Evolutionary conservation across 2,888 invertebrate species (phyloP).

Genomic region (Ptilodon capucinus): DNA sequence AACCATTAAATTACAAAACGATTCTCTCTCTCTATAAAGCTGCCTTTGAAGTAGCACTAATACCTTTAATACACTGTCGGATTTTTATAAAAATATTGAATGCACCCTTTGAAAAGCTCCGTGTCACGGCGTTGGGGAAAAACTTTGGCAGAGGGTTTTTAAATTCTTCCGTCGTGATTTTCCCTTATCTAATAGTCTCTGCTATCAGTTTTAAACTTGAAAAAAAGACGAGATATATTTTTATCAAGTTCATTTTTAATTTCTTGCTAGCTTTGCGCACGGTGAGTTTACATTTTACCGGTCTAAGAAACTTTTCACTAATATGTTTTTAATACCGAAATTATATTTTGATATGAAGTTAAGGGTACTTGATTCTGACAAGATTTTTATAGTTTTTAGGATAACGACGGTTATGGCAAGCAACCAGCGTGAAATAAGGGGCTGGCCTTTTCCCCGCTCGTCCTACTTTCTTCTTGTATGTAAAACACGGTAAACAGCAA

Average conservation of each 20-base stretch:
- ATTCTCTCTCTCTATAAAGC: too few species aligned
- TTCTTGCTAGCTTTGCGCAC: neutral
- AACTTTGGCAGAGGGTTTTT: neutral
- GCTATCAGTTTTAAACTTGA: neutral
- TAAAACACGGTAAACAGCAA: conserved; percentile 13
- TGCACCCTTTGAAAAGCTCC: neutral
- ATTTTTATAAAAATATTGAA: neutral
- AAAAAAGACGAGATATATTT: neutral
- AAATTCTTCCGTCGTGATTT: neutral
- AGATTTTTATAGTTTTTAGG: conserved; percentile 29
- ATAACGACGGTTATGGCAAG: conserved; percentile 26
- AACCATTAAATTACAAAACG: too few species aligned
- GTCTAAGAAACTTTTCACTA: neutral
- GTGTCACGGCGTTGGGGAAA: neutral
- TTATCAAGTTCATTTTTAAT: neutral
- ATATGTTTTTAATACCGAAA: conserved; percentile 7
- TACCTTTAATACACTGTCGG: too few species aligned
- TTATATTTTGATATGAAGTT: conserved; percentile 12
- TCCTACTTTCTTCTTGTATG: conserved; percentile 34
- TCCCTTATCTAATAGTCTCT: neutral
- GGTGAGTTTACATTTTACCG: neutral
- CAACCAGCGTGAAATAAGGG: conserved; percentile 59
- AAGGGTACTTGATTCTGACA: conserved; percentile 19
- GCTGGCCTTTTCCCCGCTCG: conserved; percentile 41
- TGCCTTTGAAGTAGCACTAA: neutral